Percentiles rank a stretch among this genome's conserved stretches.
phyloP scores from a whole-genome alignment of 2,888 invertebrate genomes.

The Neoaliturus tenellus region DNA sequence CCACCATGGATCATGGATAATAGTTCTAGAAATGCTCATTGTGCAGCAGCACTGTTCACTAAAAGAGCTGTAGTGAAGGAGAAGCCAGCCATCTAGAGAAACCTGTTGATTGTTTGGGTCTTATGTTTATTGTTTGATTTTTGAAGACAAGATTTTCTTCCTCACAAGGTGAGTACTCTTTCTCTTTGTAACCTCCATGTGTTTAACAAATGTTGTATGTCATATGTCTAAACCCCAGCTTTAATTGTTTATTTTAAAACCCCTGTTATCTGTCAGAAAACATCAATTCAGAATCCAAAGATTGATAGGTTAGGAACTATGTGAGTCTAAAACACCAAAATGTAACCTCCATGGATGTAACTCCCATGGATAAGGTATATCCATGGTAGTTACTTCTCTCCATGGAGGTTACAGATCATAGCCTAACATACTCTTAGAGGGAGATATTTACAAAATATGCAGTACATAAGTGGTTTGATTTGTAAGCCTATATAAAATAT shows the following conservation, averaged over 20 bases:
- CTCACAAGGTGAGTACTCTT: conserved; percentile 30
- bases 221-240: conserved; percentile 7
- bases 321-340: conserved; percentile 4
- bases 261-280: conserved; percentile 33
- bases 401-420: conserved; percentile 29
- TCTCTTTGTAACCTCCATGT: conserved; percentile 32
- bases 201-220: conserved; percentile 30
- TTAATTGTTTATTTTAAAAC: conserved; percentile 18
- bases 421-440: background rate
- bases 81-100: conserved; percentile 29
- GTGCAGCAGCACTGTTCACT: conserved; percentile 42
- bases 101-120: conserved; percentile 23
- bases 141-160: conserved; percentile 12
- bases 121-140: conserved; percentile 15
- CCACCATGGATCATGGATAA: conserved; percentile 24
- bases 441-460: too few relatives aligned
- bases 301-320: conserved; percentile 19
- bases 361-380: conserved; percentile 39
- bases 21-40: conserved; percentile 35
- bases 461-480: too few relatives aligned
- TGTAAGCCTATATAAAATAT: too few relatives aligned
- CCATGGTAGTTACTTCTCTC: conserved; percentile 33
- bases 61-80: conserved; percentile 33
- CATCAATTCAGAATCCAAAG: background rate
- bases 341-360: conserved; percentile 40